These are phyloP conservation scores for Acipenser ruthenus DNA, from an alignment of 2,797 vertebrate genomes.

Conservation along the genomic window DNA sequence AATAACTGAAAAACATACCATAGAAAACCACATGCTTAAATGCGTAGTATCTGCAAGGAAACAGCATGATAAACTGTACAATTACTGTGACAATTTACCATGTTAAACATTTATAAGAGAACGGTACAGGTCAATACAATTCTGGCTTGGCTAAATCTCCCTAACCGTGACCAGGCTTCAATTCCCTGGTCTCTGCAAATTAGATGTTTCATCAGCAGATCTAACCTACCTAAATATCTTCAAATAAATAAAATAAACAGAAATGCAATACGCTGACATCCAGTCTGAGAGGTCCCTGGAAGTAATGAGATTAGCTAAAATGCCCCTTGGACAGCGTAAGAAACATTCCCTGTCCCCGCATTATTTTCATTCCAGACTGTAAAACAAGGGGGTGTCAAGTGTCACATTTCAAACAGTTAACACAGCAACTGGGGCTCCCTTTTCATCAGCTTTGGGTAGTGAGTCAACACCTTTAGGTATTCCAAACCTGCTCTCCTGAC, in stretches of 20 bases:
- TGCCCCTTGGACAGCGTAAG: conserved; percentile 27
- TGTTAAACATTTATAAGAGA: no score
- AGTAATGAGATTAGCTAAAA: conserved; percentile 43
- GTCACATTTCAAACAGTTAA: conserved; percentile 1
- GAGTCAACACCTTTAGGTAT: neutral
- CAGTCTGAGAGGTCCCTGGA: conserved; percentile 30
- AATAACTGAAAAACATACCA: no score
- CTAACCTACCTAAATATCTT: no score
- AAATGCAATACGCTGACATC: conserved; percentile 34
- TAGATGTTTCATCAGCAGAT: no score
- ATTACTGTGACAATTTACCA: no score
- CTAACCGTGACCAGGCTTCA: no score
- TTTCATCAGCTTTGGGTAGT: conserved; percentile 7
- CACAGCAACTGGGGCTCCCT: neutral
- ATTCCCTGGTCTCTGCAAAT: no score
- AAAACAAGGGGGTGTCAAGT: neutral
- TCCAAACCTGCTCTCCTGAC: neutral
- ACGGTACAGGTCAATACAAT: no score
- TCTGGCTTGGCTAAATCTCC: no score
- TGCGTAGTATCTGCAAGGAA: no score
- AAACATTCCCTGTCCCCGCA: conserved; percentile 23
- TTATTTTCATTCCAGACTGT: conserved; percentile 24
- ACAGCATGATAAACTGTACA: no score
- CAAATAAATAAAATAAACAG: conserved; percentile 36
- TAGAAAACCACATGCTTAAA: no score